Percentiles rank a stretch among this genome's conserved stretches.
Evolutionary conservation across 2,113 vertebrate species (phyloP).

Genomic region (Pelecanoides urinatrix): DNA sequence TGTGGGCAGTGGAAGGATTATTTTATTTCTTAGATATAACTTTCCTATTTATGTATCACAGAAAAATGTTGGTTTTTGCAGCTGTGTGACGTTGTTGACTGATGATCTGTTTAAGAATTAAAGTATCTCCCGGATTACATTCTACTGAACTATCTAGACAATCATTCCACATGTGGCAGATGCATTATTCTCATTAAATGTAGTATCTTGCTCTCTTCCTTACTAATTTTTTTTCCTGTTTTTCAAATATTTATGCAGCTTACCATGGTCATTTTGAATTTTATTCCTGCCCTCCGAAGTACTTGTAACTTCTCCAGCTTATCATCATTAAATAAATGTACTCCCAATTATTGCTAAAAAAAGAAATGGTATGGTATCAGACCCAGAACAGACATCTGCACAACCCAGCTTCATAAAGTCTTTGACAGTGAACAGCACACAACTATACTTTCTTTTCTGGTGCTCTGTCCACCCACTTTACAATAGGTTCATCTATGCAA

Average conservation of each 20-base stretch:
- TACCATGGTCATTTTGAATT: neutral
- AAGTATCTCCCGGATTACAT: neutral
- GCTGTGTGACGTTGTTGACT: neutral
- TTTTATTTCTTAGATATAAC: neutral
- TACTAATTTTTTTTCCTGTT: neutral
- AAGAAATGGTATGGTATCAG: neutral
- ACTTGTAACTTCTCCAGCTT: neutral
- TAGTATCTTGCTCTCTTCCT: neutral
- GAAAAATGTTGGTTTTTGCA: neutral
- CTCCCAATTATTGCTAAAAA: neutral
- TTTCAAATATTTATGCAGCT: neutral
- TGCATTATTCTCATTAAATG: neutral
- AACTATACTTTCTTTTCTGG: neutral
- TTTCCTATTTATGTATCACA: neutral
- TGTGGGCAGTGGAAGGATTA: neutral
- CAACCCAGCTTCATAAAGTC: neutral
- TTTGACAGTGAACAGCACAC: neutral
- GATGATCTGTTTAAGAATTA: neutral
- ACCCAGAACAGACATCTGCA: neutral
- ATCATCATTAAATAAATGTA: neutral
- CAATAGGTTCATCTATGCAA: neutral
- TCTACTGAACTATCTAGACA: neutral
- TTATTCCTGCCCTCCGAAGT: neutral
- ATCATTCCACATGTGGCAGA: neutral
- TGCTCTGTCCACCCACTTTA: neutral